Conservation (phyloP, 2,113 vertebrate genomes). For the Sander lucioperca region DNA sequence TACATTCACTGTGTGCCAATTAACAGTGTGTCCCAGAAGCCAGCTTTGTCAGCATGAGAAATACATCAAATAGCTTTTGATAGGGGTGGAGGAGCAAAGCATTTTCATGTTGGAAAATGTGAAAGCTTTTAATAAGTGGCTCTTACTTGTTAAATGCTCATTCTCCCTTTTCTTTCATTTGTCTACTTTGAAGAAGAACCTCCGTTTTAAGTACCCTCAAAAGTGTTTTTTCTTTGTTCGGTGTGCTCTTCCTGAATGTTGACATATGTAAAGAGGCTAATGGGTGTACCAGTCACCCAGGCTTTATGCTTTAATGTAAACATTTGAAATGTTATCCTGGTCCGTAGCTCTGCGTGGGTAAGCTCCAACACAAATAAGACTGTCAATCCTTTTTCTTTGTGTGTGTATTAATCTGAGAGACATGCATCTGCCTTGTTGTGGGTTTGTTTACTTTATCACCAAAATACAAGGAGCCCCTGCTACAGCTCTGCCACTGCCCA, state of each 20-base stretch:
- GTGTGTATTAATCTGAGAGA: constrained; percentile 56
- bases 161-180: constrained; percentile 33
- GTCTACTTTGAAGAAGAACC: constrained; percentile 42
- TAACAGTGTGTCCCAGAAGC: neutral
- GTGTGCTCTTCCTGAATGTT: constrained; percentile 48
- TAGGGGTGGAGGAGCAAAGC: neutral
- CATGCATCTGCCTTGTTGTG: constrained; percentile 52
- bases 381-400: constrained; percentile 56
- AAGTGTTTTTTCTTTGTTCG: constrained; percentile 49
- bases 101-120: neutral
- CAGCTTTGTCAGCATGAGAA: constrained; percentile 1
- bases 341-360: constrained; percentile 41
- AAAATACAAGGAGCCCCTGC: constrained; percentile 34
- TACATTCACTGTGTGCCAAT: neutral
- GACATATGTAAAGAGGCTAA: constrained; percentile 73
- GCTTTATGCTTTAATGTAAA: constrained; percentile 67
- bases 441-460: constrained; percentile 65
- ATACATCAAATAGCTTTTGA: constrained; percentile 5
- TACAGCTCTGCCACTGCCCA: constrained; percentile 45
- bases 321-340: constrained; percentile 67
- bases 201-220: constrained; percentile 39
- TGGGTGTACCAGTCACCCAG: constrained; percentile 64
- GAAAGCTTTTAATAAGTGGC: constrained; percentile 30
- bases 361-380: constrained; percentile 60
- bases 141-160: constrained; percentile 35